Base-by-base conservation (phyloP, 2,888 invertebrate genomes). In the Coremacera marginata region DNA sequence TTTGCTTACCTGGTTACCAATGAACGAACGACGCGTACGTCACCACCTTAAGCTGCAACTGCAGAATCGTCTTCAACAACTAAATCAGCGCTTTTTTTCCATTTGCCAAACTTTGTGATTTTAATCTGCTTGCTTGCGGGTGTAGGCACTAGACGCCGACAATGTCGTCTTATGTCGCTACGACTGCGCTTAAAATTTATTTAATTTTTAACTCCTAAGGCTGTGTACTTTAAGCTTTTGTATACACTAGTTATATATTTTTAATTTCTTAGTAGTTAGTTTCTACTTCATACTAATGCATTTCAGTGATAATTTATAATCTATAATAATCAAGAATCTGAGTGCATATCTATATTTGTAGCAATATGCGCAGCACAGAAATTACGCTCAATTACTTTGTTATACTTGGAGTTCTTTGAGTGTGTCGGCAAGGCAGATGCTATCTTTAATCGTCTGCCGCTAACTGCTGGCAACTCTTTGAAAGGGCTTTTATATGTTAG, bases 301-400 rank as follows among this genome's bases (percentile, higher is more conserved):
- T n/a, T 79, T 78, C 67, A 67, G 77, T 62, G 77, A 85, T 86
- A 86, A 85, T 85, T 86, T 85, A 84, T 86, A 84, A 87, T 86
- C 86, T 84, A 83, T 83, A 84, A 84, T 86, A 83, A 86, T 74
- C 74, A 55, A 44, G 44, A 2, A 44, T 44, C 44, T 7, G 11
- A 11, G 11, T 44, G 14, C 2, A 4, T 44, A 44, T 44, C 44
- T 44, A 11, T 44, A 44, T 44, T 11, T 44, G 44, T 44, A 44
- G 44, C 14, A 44, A 44, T 11, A 44, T 11, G 44, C 44, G 14
- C 44, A 44, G 11, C 44, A 11, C 11, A 44, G 44, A 44, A 44
- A 44, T 44, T 44, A 44, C 44, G 44, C 44, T 11, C 44, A 44
- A 44, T 44, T 44, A 44, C 44, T 44, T 44, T 44, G 44, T 44